Evolutionary conservation across 2,888 invertebrate species (phyloP).

Genomic region (Plusia festucae): DNA sequence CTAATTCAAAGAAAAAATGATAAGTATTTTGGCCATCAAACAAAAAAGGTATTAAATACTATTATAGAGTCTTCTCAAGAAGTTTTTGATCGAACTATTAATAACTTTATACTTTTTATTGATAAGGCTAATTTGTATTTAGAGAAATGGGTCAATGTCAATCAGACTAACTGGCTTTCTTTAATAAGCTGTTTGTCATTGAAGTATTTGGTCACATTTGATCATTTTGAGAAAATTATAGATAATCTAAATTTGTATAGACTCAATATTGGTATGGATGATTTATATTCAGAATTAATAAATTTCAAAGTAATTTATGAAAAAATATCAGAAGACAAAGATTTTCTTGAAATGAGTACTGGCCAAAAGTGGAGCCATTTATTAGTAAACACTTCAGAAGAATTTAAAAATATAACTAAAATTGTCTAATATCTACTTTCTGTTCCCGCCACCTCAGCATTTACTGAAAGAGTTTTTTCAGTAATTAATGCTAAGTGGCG

Average conservation of each 20-base stretch:
- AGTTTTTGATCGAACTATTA: constrained; percentile 9
- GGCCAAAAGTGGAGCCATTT: constrained; percentile 42
- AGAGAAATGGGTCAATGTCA: constrained; percentile 5
- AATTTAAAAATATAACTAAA: constrained; percentile 27
- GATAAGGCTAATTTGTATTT: constrained; percentile 7
- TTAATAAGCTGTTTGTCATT: constrained; percentile 6
- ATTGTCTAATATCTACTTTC: constrained; percentile 9
- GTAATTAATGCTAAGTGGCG: too few species aligned
- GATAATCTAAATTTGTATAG: constrained; percentile 13
- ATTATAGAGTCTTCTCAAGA: too few species aligned
- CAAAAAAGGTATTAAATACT: too few species aligned
- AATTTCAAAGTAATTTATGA: constrained; percentile 39
- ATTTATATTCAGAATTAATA: constrained; percentile 34
- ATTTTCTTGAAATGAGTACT: constrained; percentile 46
- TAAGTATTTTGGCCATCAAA: too few species aligned
- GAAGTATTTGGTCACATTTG: constrained; percentile 9
- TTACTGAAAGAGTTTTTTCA: neutral
- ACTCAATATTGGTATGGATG: constrained; percentile 27
- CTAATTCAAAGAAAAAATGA: too few species aligned
- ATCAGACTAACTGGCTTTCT: constrained; percentile 7
- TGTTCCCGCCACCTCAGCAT: neutral
- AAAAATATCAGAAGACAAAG: constrained; percentile 35
- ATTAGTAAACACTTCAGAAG: constrained; percentile 33
- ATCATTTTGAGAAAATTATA: constrained; percentile 11
- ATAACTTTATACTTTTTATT: constrained; percentile 12